Percentiles rank a stretch among this genome's conserved stretches.
phyloP scores from a whole-genome alignment of 2,888 invertebrate species.

The Eledona agricola region DNA sequence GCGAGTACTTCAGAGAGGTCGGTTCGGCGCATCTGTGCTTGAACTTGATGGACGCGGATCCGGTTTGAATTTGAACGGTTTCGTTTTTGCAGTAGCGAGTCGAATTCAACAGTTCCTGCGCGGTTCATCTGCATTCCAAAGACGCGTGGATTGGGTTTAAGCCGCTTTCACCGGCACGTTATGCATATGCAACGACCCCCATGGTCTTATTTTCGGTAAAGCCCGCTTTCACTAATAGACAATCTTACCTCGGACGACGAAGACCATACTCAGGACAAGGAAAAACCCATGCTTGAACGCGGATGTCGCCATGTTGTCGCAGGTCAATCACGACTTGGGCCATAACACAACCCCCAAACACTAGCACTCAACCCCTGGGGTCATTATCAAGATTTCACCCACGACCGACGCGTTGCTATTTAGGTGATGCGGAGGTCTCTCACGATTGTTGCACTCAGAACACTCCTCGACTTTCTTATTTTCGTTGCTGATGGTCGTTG shows the following conservation, averaged over 20 bases:
- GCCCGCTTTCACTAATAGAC: conserved; percentile 26
- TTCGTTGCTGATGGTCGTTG: conserved; percentile 4
- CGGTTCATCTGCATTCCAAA: conserved; percentile 7
- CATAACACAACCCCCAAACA: conserved; percentile 35
- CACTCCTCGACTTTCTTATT: conserved; percentile 13
- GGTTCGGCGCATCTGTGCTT: conserved; percentile 12
- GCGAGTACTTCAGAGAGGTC: conserved; percentile 30
- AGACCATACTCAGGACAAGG: conserved; percentile 32
- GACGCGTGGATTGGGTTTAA: conserved; percentile 8
- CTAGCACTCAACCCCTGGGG: conserved; percentile 17
- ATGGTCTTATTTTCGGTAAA: conserved; percentile 11
- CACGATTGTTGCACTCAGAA: conserved; percentile 10
- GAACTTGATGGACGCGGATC: conserved; percentile 18
- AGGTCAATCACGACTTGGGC: conserved; percentile 55
- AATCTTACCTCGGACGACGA: conserved; percentile 32
- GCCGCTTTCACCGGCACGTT: too few species aligned
- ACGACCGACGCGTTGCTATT: conserved; percentile 32
- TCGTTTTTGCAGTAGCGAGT: conserved; percentile 12
- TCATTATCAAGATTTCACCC: conserved; percentile 3
- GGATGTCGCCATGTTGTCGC: conserved; percentile 48
- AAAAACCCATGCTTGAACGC: conserved; percentile 39
- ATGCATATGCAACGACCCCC: too few species aligned
- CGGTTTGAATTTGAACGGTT: conserved; percentile 13
- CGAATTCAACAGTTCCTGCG: conserved; percentile 1
- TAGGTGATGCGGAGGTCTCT: conserved; percentile 39